A percentile compares a stretch with the other conserved stretches of the same genome.
phyloP scores from a whole-genome alignment of 23 tunicate genomes.

The Trididemnum miniatum region DNA sequence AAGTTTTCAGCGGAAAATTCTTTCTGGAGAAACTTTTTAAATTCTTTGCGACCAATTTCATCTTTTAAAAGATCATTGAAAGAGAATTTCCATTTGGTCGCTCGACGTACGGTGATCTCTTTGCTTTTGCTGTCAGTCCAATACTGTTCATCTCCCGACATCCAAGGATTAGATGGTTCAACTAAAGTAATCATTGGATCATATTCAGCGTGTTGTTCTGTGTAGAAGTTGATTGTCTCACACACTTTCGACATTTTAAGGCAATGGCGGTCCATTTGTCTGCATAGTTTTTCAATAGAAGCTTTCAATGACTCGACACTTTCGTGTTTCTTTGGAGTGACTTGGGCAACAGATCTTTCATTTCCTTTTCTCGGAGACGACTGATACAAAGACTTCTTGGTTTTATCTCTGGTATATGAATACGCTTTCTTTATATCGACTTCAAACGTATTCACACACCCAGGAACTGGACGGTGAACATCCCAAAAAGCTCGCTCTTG shows the following conservation, averaged over 20 bases:
- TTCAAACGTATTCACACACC: slow-evolving; percentile 93
- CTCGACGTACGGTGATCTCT: slow-evolving; percentile 63
- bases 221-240: slow-evolving; percentile 58
- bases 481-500: slow-evolving; percentile 99
- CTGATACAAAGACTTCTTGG: slow-evolving; percentile 70
- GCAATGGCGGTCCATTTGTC: slow-evolving; percentile 86
- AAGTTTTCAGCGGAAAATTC: slow-evolving; percentile 96
- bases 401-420: slow-evolving; percentile 71
- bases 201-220: slow-evolving; percentile 64
- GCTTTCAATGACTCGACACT: slow-evolving; percentile 53
- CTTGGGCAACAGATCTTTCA: neutral
- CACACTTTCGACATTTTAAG: slow-evolving; percentile 96
- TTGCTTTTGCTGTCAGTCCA: slow-evolving; percentile 49
- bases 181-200: slow-evolving; percentile 60
- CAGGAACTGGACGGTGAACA: slow-evolving; percentile 96
- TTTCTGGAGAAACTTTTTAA: slow-evolving; percentile 88
- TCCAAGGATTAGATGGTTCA: slow-evolving; percentile 82
- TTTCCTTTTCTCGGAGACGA: slow-evolving; percentile 73
- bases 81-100: slow-evolving; percentile 85
- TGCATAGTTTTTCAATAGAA: slow-evolving; percentile 29
- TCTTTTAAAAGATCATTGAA: slow-evolving; percentile 82
- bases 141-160: slow-evolving; percentile 66
- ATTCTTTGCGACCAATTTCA: slow-evolving; percentile 60
- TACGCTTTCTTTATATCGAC: slow-evolving; percentile 91
- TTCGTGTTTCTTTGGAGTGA: slow-evolving; percentile 8